A percentile compares a stretch with the other conserved stretches of the same genome.
These are phyloP conservation scores for Ephialtes manifestator DNA, from an alignment of 2,888 invertebrate species.

Conservation along the genomic window DNA sequence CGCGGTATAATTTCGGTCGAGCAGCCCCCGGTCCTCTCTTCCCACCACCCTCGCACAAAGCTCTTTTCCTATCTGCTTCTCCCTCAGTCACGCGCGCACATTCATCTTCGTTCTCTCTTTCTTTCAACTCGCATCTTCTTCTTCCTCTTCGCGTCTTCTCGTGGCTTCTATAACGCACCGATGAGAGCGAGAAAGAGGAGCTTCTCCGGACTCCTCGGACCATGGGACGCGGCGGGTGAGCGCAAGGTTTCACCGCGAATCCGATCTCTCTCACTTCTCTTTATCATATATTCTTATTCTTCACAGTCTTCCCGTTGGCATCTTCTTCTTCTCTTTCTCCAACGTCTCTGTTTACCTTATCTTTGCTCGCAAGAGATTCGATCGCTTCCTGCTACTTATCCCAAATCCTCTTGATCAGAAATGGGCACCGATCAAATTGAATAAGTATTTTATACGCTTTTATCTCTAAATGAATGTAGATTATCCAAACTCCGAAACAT, in stretches of 20 bases:
- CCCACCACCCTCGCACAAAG: constrained; percentile 66
- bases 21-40: constrained; percentile 69
- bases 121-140: constrained; percentile 36
- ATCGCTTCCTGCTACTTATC: constrained; percentile 57
- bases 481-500: no score
- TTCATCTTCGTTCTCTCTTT: constrained; percentile 25
- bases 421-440: no score
- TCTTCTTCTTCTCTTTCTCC: constrained; percentile 38
- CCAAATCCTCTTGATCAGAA: constrained; percentile 34
- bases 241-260: constrained; percentile 63
- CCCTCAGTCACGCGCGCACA: constrained; percentile 38
- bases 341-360: constrained; percentile 55
- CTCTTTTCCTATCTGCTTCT: constrained; percentile 70
- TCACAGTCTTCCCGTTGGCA: constrained; percentile 21
- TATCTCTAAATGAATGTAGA: no score
- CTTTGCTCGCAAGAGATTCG: constrained; percentile 43
- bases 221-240: constrained; percentile 53
- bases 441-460: no score
- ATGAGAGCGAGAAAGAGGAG: constrained; percentile 32
- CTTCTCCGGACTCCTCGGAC: constrained; percentile 25
- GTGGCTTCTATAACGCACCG: constrained; percentile 45
- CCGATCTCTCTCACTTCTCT: constrained; percentile 67
- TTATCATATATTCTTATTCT: constrained; percentile 63
- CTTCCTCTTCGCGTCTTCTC: constrained; percentile 20
- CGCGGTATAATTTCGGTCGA: constrained; percentile 73